Conservation (phyloP, 2,797 vertebrate genomes). For the Paedocypris micromegethes region DNA sequence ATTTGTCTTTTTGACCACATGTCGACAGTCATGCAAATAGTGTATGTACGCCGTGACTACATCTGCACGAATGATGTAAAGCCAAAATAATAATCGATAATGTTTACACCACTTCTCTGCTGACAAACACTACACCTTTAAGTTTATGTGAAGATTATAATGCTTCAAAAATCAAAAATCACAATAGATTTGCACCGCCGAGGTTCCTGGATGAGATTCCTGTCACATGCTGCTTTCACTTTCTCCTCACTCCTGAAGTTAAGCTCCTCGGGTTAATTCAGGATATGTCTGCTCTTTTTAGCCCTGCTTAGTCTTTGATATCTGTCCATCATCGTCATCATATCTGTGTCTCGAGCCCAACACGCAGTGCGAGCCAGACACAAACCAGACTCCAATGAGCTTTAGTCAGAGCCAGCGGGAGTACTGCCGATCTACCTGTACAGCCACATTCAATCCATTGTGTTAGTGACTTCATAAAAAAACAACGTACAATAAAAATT, state of each 20-base stretch:
- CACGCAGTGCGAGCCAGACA: conserved; percentile 15
- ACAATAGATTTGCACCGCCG: conserved; percentile 31
- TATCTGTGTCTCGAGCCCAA: conserved; percentile 21
- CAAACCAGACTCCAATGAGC: conserved; percentile 15
- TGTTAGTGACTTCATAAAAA: not conserved
- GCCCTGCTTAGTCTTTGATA: conserved; percentile 55
- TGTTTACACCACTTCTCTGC: not conserved
- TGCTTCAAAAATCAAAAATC: conserved; percentile 14
- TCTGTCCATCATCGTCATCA: conserved; percentile 13
- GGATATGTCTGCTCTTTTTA: conserved; percentile 53
- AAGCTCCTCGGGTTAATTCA: conserved; percentile 67
- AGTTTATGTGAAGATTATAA: not conserved
- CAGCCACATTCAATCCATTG: conserved; percentile 4
- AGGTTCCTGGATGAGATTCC: conserved; percentile 18
- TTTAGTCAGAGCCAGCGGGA: conserved; percentile 4
- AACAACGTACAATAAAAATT: too few species aligned
- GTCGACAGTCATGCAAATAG: too few species aligned
- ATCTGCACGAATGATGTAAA: too few species aligned
- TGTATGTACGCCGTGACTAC: too few species aligned
- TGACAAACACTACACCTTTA: not conserved
- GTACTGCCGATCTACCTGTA: conserved; percentile 20
- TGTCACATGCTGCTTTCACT: conserved; percentile 53
- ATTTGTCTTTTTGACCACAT: too few species aligned
- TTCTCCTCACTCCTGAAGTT: conserved; percentile 50
- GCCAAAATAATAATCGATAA: too few species aligned